phyloP scores from a whole-genome alignment of 2,888 invertebrate genomes.

The Epistrophella euchroma region DNA sequence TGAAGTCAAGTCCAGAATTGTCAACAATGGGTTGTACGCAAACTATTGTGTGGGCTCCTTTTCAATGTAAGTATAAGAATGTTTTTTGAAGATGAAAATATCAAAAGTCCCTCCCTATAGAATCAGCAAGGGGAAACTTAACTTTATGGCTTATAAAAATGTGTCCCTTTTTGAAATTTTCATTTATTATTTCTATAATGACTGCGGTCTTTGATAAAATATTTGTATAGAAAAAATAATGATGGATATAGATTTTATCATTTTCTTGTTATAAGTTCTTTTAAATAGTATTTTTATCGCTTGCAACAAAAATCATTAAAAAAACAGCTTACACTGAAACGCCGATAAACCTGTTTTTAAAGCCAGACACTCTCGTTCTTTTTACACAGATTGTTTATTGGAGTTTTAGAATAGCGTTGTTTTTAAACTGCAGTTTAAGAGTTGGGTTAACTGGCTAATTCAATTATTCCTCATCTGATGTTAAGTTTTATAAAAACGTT shows the following conservation, averaged over 20 bases:
- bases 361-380: too few relatives aligned
- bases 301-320: not conserved
- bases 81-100: not conserved
- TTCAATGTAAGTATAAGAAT: not conserved
- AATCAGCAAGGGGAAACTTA: not conserved
- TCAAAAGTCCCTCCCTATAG: not conserved
- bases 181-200: not conserved
- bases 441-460: too few relatives aligned
- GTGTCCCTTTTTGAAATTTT: not conserved
- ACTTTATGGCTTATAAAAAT: not conserved
- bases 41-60: not conserved
- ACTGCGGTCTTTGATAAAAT: not conserved
- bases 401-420: too few relatives aligned
- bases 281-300: not conserved
- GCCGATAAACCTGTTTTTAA: too few relatives aligned
- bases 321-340: too few relatives aligned
- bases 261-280: not conserved
- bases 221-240: not conserved
- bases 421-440: too few relatives aligned
- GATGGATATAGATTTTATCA: not conserved
- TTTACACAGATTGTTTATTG: too few relatives aligned
- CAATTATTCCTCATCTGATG: too few relatives aligned
- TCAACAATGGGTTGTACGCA: not conserved
- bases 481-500: not conserved
- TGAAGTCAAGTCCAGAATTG: not conserved